These are phyloP conservation scores for Pseudochirops corinnae DNA, from an alignment of 2,797 vertebrate genomes.

Conservation along the genomic window DNA sequence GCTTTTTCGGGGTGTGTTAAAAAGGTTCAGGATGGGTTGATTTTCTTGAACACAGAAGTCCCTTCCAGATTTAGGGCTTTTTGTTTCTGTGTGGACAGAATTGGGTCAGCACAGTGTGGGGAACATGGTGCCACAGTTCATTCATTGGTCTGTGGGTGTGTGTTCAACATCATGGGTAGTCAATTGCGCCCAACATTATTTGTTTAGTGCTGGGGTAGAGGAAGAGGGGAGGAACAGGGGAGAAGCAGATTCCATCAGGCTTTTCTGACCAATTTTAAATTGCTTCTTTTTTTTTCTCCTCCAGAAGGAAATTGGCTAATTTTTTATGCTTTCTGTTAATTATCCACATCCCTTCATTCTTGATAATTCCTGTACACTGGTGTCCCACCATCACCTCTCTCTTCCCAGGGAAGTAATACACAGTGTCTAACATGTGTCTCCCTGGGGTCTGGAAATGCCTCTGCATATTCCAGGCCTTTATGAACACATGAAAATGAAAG, in stretches of 20 bases:
- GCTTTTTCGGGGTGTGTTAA: not conserved
- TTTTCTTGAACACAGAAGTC: not conserved
- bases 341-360: constrained; percentile 41
- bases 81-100: not conserved
- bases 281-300: constrained; percentile 33
- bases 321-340: constrained; percentile 59
- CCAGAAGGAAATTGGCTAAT: constrained; percentile 45
- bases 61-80: not conserved
- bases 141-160: not conserved
- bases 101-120: not conserved
- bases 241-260: not conserved
- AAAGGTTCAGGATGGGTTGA: not conserved
- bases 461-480: constrained; percentile 52
- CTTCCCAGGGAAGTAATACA: not conserved
- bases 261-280: constrained; percentile 47
- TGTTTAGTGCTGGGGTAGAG: not conserved
- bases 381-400: rapidly evolving
- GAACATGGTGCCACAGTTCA: not conserved
- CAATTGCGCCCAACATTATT: not conserved
- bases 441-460: constrained; percentile 41
- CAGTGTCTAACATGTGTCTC: constrained; percentile 41
- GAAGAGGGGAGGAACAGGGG: not conserved
- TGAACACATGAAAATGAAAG: constrained; percentile 75
- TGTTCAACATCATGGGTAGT: not conserved
- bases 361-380: constrained; percentile 34